These are phyloP conservation scores for Cryptoblepharus egeriae DNA, from an alignment of 2,797 vertebrate genomes.

Conservation along the genomic window DNA sequence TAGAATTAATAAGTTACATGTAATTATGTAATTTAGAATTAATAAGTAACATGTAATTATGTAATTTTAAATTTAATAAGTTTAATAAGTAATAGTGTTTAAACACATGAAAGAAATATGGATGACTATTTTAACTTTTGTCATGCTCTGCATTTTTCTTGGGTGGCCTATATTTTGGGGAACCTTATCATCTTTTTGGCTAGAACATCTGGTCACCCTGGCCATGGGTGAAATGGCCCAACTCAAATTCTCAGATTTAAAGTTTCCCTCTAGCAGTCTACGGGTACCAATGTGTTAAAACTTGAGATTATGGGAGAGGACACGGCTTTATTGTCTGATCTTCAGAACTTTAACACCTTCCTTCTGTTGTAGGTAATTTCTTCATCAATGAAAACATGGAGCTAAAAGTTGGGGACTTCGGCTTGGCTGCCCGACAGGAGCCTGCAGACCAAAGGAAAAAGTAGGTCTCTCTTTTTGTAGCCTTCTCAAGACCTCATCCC, in stretches of 20 bases:
- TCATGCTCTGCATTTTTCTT: no score
- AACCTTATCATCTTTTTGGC: no score
- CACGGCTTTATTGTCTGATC: background rate
- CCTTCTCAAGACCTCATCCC: background rate
- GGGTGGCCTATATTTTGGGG: no score
- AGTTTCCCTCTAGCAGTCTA: background rate
- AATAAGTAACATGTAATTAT: no score
- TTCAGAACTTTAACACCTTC: accelerated
- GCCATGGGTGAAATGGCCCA: background rate
- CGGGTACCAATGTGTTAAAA: background rate
- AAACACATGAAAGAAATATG: no score
- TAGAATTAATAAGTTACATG: no score
- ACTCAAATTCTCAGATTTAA: background rate
- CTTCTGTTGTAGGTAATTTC: conserved; percentile 88
- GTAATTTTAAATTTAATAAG: no score
- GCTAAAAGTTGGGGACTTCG: conserved; percentile 95
- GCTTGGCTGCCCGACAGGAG: conserved; percentile 91
- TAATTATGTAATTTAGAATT: no score
- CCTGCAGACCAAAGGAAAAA: conserved; percentile 93
- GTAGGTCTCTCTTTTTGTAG: conserved; percentile 74
- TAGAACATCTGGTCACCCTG: no score
- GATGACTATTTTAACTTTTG: no score
- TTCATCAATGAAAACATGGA: conserved; percentile 99
- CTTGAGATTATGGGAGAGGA: background rate
- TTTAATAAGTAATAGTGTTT: no score